Percentiles rank a stretch among this genome's conserved stretches.
Evolutionary conservation across 2,113 vertebrate genomes (phyloP).

Genomic region (Chrysochloris asiatica): DNA sequence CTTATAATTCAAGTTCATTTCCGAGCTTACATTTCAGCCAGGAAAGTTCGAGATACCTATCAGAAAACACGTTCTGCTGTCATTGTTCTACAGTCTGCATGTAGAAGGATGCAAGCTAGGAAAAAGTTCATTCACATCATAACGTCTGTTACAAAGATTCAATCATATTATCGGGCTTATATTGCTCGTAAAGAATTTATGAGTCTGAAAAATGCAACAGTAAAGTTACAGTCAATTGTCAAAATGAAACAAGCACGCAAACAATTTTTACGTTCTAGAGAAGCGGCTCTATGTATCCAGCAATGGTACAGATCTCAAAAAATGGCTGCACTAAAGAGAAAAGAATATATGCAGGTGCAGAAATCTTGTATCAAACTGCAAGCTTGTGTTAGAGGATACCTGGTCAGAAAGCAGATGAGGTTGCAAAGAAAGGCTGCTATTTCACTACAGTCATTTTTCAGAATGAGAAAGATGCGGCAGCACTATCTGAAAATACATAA

Average conservation of each 20-base stretch:
- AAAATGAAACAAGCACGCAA: slow-evolving; percentile 77
- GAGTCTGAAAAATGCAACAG: slow-evolving; percentile 70
- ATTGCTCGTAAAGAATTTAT: slow-evolving; percentile 73
- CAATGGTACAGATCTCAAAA: slow-evolving; percentile 67
- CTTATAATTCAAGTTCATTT: slow-evolving; percentile 78
- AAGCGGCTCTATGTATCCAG: slow-evolving; percentile 72
- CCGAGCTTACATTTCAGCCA: slow-evolving; percentile 35
- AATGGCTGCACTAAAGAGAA: slow-evolving; percentile 6
- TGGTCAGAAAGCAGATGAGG: slow-evolving; percentile 78
- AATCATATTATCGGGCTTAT: slow-evolving; percentile 82
- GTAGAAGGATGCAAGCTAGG: slow-evolving; percentile 81
- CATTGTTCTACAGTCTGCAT: slow-evolving; percentile 83
- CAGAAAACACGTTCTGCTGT: slow-evolving; percentile 69
- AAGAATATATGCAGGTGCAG: slow-evolving; percentile 68
- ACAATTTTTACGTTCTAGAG: slow-evolving; percentile 68
- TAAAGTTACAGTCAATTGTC: slow-evolving; percentile 83
- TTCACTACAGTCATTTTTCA: slow-evolving; percentile 88
- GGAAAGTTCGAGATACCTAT: slow-evolving; percentile 72
- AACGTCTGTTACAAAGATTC: slow-evolving; percentile 81
- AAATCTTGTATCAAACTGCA: slow-evolving; percentile 83
- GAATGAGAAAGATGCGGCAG: slow-evolving; percentile 84
- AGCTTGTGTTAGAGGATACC: slow-evolving; percentile 81
- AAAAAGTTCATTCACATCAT: slow-evolving; percentile 45
- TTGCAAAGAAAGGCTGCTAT: slow-evolving; percentile 74
- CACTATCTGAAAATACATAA: slow-evolving; percentile 70